phyloP scores from a whole-genome alignment of 2,113 vertebrate species.

The Geococcyx californianus region DNA sequence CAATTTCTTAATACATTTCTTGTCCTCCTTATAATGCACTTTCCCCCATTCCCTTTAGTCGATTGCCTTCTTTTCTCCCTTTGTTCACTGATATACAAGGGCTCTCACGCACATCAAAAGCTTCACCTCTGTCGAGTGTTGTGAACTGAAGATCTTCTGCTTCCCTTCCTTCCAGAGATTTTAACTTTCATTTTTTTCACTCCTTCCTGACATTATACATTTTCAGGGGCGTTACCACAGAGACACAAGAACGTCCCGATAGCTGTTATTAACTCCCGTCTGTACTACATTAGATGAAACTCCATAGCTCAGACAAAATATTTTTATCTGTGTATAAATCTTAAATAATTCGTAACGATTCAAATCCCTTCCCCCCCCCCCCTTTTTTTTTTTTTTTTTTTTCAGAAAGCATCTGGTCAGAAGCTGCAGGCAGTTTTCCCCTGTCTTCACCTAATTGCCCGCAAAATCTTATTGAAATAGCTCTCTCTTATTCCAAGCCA shows the following conservation, averaged over 20 bases:
- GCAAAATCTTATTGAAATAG: background rate
- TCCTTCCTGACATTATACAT: background rate
- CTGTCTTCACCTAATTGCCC: background rate
- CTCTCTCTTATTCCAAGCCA: background rate
- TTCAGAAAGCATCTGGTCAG: background rate
- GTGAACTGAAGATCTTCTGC: background rate
- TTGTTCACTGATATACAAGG: background rate
- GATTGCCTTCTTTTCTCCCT: background rate
- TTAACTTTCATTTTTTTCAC: background rate
- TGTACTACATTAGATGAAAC: background rate
- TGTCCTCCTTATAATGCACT: background rate
- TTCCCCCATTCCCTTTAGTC: background rate
- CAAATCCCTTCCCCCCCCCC: rapidly evolving
- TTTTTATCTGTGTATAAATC: background rate
- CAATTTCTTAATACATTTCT: background rate
- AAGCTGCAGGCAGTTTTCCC: background rate
- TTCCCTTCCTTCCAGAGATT: background rate
- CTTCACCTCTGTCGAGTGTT: background rate
- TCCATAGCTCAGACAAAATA: background rate
- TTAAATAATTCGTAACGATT: background rate
- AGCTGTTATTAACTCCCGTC: background rate
- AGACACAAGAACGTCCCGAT: background rate
- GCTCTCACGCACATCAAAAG: background rate
- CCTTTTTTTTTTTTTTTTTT: background rate
- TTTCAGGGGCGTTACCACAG: background rate